Conservation (phyloP, 2,888 invertebrate genomes). For the Ophraella communa region DNA sequence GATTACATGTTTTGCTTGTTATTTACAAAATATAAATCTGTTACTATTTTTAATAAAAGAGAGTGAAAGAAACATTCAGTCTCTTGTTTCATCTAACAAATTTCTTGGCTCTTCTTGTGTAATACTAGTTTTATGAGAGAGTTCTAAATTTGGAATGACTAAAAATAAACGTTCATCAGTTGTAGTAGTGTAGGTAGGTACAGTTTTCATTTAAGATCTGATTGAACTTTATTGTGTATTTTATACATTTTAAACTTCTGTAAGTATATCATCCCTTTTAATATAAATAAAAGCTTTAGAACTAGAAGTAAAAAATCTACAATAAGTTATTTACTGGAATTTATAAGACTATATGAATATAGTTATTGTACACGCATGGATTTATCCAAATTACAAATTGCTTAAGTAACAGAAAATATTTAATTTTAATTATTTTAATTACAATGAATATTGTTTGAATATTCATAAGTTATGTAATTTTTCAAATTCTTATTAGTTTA, state of each 20-base stretch:
- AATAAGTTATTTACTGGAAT: no score
- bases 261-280: constrained; percentile 25
- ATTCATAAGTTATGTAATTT: no score
- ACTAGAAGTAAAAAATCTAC: neutral
- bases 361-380: no score
- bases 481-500: no score
- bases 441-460: no score
- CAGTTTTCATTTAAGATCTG: constrained; percentile 34
- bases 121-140: constrained; percentile 35
- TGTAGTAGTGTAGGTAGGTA: constrained; percentile 36
- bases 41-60: neutral
- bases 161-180: constrained; percentile 48
- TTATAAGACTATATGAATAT: no score
- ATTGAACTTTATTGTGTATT: constrained; percentile 28
- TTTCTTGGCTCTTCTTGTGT: constrained; percentile 27
- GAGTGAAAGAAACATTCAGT: neutral
- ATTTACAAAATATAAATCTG: neutral
- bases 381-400: neutral
- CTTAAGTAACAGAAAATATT: neutral
- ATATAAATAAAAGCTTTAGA: neutral
- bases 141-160: constrained; percentile 52
- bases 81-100: constrained; percentile 23
- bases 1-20: neutral
- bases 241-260: constrained; percentile 16
- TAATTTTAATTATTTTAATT: no score